Evolutionary conservation across 2,797 vertebrate genomes (phyloP), one percentile per base, ranked within the genome.

Genomic region (Synaphobranchus kaupii): DNA sequence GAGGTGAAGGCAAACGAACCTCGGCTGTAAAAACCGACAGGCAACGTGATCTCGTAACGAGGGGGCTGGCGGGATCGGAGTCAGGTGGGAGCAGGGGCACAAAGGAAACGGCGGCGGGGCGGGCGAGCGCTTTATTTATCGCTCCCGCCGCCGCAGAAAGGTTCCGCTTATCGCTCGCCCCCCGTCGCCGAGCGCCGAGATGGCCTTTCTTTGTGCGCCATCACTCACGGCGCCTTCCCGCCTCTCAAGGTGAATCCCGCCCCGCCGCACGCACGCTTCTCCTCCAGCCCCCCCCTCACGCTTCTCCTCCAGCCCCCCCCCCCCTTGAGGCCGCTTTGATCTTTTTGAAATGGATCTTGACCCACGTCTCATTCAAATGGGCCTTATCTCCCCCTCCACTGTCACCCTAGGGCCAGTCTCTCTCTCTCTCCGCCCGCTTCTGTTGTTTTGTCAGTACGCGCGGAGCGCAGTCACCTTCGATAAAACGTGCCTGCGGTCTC

Each of bases 261-360:
- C n/a, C n/a, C n/a, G n/a, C n/a, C n/a, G n/a, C n/a, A n/a, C n/a
- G n/a, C 9, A 80, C 25, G 76, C 39, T 10, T 48, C 76, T 48
- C 44, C 39, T 3, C 76, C 39, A n/a, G 3, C 56, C 20, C 9
- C 17, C 56, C 56, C 20, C 56, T 13, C 3, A 8, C 3, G 12
- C 52, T 10, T 10, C 52, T 10, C 52, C 3, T 10, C 52, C 39
- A 39, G 39, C 54, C 54, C 54, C 54, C 54, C 12, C 1, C 54
- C 54, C 3, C 12, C 13, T 56, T 15, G 50, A 15, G 58, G 73
- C 39, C 20, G 13, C 73, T 78, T 22, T 78, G 39, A 22, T 47
- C 39, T 48, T 48, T 34, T n/a, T 80, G 76, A 80, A 80, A 80
- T 80, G 76, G 48, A 80, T 80, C 76, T 48, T 80, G 76, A 80